These are phyloP conservation scores for Gastrophryne carolinensis DNA, from an alignment of 2,797 vertebrate species.

Conservation along the genomic window DNA sequence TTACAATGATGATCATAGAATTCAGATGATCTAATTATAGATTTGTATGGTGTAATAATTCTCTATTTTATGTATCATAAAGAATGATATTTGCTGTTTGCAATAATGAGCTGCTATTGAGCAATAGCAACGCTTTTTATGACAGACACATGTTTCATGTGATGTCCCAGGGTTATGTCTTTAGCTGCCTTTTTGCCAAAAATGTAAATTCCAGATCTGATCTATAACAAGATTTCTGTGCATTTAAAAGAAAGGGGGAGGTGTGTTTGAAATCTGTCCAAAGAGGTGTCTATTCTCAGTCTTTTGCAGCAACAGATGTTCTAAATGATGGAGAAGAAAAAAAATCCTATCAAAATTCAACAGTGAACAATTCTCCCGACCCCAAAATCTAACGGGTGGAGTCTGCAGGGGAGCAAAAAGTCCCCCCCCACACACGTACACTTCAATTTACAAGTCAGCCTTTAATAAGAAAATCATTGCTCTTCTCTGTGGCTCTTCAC, in stretches of 20 bases:
- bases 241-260: conserved; percentile 27
- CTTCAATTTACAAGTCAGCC: conserved; percentile 23
- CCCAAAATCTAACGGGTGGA: conserved; percentile 22
- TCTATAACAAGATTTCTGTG: conserved; percentile 35
- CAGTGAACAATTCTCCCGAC: conserved; percentile 13
- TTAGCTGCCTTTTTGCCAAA: conserved; percentile 9
- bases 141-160: not conserved
- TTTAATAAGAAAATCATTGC: conserved; percentile 39
- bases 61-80: not conserved
- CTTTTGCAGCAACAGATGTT: conserved; percentile 49
- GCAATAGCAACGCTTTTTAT: not conserved
- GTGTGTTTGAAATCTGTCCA: conserved; percentile 47
- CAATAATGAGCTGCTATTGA: conserved; percentile 17
- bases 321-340: conserved; percentile 1
- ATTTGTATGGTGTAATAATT: not conserved
- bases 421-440: no score
- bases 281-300: conserved; percentile 39
- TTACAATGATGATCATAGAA: not conserved
- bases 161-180: conserved; percentile 22
- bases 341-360: conserved; percentile 38
- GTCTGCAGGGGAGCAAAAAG: not conserved
- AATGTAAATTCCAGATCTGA: conserved; percentile 39
- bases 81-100: not conserved
- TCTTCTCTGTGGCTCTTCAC: not conserved
- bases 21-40: not conserved